Percentiles rank a stretch among this genome's conserved stretches.
phyloP scores from a whole-genome alignment of 2,888 invertebrate genomes.

The Drosophila mimica region DNA sequence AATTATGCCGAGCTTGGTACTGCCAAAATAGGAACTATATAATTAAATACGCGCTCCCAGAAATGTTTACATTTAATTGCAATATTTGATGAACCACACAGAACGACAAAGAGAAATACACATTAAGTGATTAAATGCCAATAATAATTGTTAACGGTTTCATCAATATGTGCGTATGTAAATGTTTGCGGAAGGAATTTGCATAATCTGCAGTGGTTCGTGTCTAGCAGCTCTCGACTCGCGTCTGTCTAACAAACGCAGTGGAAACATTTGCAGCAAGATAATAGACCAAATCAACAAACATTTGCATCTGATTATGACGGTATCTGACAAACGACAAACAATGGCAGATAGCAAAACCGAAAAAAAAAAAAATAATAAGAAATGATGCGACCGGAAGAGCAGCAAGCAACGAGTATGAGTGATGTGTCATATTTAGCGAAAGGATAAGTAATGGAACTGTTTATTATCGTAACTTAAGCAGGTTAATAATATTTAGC shows the following conservation, averaged over 20 bases:
- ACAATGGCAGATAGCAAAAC: constrained; percentile 50
- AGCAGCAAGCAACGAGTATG: constrained; percentile 48
- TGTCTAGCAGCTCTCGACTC: constrained; percentile 25
- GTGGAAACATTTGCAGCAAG: constrained; percentile 48
- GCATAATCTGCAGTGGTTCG: constrained; percentile 64
- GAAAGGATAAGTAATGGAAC: constrained; percentile 14
- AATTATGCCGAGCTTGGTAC: constrained; percentile 3
- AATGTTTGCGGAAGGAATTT: constrained; percentile 79
- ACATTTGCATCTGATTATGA: constrained; percentile 64
- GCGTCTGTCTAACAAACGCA: constrained; percentile 4
- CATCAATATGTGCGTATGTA: constrained; percentile 56
- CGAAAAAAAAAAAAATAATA: constrained; percentile 11
- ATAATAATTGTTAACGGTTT: constrained; percentile 74
- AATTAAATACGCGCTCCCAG: neutral
- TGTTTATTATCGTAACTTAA: neutral
- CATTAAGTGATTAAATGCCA: constrained; percentile 47
- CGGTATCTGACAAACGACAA: constrained; percentile 25
- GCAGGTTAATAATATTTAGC: neutral
- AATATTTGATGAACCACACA: constrained; percentile 17
- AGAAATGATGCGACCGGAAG: constrained; percentile 60
- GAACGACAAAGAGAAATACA: constrained; percentile 22
- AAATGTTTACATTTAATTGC: constrained; percentile 46
- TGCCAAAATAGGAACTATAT: constrained; percentile 7
- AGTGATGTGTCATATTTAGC: constrained; percentile 38
- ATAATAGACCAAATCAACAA: constrained; percentile 56